Base-by-base conservation (phyloP, 2,888 invertebrate species). In the Ormyrus rosae region DNA sequence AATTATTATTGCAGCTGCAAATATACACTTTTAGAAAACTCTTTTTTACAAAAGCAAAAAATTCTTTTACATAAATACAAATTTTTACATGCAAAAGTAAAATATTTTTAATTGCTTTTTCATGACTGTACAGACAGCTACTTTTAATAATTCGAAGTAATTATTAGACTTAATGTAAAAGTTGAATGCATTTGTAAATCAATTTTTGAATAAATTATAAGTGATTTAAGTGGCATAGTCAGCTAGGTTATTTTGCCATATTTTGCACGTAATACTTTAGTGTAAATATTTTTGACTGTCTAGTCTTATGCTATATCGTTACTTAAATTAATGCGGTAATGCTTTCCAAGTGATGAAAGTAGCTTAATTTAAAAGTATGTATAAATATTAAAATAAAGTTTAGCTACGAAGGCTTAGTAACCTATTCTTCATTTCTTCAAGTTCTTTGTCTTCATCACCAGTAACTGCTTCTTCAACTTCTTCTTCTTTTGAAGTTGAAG, bases 391-490 rank as follows among this genome's bases (percentile, higher is more conserved):
- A 53, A 72, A 34, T 34, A 34, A 6, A 63, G 65, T 74, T 53
- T 96, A 98, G 87, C 98, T 98, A 84, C 97, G 93, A 73, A 98
- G 92, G 55, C 98, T 96, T 86, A 98, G 95, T 79, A 98, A 92
- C 84, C 98, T 92, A 80, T 94, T 95, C 91, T 97, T 96, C 98
- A 98, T 98, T 88, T 97, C 97, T 85, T 96, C 95, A n/a, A 98
- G 92, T 84, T 97, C 97, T 81, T 94, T 95, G 67, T 95, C 95
- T 70, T 94, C 94, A 19, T 94, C 93, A 79, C 94, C 94, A 51
- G 34, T 34, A 34, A 34, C 34, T 34, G 34, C 34, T 34, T 92
- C 93, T 71, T 92, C 93, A 1, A 91, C 91, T 82, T 92, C 92
- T 83, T 94, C 94, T 73, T 94, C 94, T 82, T 92, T 92, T 34